Conservation (phyloP, 30 jellyfish, hydroid and myxozoan species). For the Aurelia sp. region DNA sequence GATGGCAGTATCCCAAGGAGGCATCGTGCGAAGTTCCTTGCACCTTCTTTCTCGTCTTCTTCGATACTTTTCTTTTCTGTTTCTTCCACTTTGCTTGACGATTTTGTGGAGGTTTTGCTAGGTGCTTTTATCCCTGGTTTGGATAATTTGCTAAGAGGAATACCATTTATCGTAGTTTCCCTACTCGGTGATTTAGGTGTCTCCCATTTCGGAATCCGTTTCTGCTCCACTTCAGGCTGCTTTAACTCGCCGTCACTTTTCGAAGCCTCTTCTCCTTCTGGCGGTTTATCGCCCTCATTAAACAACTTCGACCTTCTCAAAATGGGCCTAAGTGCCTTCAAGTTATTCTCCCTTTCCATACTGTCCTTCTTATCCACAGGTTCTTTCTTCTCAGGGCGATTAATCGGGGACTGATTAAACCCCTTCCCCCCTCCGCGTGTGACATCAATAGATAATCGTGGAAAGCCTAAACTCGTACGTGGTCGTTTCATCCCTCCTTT, state of each 20-base stretch:
- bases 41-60: slow-evolving; percentile 96
- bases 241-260: slow-evolving; percentile 11
- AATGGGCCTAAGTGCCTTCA: slow-evolving; percentile 77
- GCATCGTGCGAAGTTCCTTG: slow-evolving; percentile 96
- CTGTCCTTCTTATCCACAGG: slow-evolving; percentile 43
- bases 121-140: slow-evolving; percentile 83
- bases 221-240: slow-evolving; percentile 26
- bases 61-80: slow-evolving; percentile 77
- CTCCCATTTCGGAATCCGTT: slow-evolving; percentile 49
- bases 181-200: slow-evolving; percentile 87
- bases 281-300: slow-evolving; percentile 59
- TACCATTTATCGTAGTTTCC: slow-evolving; percentile 98
- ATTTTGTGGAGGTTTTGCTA: slow-evolving; percentile 58
- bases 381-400: slow-evolving; percentile 44
- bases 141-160: slow-evolving; percentile 93
- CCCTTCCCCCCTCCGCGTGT: slow-evolving; percentile 61
- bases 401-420: slow-evolving; percentile 53
- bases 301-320: slow-evolving; percentile 74
- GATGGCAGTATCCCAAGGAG: slow-evolving; percentile 92
- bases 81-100: slow-evolving; percentile 59
- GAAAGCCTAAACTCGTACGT: slow-evolving; percentile 66
- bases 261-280: slow-evolving; percentile 23
- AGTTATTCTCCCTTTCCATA: slow-evolving; percentile 45
- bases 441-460: slow-evolving; percentile 59
- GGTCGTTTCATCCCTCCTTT: slow-evolving; percentile 66